Conservation (phyloP, 2,113 vertebrate genomes). For the Platichthys stellatus region DNA sequence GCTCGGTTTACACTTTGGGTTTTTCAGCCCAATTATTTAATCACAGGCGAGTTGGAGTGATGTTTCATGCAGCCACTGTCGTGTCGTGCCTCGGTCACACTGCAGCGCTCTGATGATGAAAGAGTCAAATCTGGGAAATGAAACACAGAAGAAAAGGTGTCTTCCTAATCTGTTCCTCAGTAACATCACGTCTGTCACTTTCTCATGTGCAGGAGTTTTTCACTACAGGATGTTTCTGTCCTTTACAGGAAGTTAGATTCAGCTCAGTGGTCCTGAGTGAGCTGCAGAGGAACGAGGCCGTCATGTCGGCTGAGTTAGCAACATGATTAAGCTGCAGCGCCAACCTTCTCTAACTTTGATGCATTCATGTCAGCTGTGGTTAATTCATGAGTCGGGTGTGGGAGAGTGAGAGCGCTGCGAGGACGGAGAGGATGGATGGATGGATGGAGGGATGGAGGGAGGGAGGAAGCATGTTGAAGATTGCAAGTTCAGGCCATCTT, state of each 20-base stretch:
- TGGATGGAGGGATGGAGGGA: not conserved
- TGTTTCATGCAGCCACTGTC: not conserved
- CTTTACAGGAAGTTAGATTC: conserved; percentile 30
- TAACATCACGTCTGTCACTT: conserved; percentile 11
- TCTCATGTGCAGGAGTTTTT: not conserved
- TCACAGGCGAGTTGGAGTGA: not conserved
- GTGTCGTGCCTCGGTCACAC: no score
- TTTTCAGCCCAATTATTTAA: conserved; percentile 1
- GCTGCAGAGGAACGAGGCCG: conserved; percentile 49
- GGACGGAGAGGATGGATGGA: not conserved
- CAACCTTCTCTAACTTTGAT: conserved; percentile 66
- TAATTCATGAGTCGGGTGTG: conserved; percentile 60
- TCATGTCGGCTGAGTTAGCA: conserved; percentile 48
- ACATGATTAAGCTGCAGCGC: conserved; percentile 54
- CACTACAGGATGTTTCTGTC: conserved; percentile 16
- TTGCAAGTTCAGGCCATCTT: not conserved
- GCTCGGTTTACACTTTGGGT: not conserved
- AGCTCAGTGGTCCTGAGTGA: conserved; percentile 40
- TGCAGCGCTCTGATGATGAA: not conserved
- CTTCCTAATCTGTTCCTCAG: not conserved
- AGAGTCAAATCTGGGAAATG: not conserved
- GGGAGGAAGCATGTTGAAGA: not conserved
- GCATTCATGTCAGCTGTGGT: conserved; percentile 56
- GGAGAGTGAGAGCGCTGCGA: conserved; percentile 26
- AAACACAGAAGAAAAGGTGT: no score